These are phyloP conservation scores for Drepana falcataria DNA, from an alignment of 2,888 invertebrate species.

Conservation along the genomic window DNA sequence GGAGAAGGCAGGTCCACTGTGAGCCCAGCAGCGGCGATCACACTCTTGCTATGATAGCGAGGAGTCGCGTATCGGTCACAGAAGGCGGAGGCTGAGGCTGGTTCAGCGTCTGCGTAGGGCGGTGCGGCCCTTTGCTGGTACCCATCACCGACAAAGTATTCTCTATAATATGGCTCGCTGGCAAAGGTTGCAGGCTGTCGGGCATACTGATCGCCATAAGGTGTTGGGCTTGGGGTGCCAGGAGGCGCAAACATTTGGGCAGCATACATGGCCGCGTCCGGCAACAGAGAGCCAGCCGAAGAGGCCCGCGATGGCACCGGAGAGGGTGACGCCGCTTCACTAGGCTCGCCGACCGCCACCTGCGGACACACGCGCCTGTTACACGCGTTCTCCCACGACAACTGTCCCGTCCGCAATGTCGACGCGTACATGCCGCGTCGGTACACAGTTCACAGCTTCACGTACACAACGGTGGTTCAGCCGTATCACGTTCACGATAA, in stretches of 20 bases:
- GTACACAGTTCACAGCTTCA: slow-evolving; percentile 72
- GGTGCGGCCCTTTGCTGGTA: slow-evolving; percentile 80
- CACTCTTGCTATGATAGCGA: slow-evolving; percentile 85
- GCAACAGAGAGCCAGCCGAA: slow-evolving; percentile 76
- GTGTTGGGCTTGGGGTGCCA: slow-evolving; percentile 83
- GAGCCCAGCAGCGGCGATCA: slow-evolving; percentile 87
- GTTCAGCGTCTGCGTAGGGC: slow-evolving; percentile 76
- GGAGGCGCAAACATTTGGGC: slow-evolving; percentile 84
- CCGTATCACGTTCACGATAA: slow-evolving; percentile 58
- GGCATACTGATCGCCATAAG: slow-evolving; percentile 74
- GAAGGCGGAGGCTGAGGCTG: slow-evolving; percentile 81
- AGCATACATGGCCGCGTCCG: slow-evolving; percentile 82
- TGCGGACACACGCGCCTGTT: slow-evolving; percentile 82
- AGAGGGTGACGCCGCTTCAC: slow-evolving; percentile 80
- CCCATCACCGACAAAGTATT: slow-evolving; percentile 84
- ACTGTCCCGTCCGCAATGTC: slow-evolving; percentile 79
- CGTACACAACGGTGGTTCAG: slow-evolving; percentile 62
- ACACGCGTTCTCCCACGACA: slow-evolving; percentile 81
- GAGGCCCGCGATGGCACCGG: slow-evolving; percentile 82
- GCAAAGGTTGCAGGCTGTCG: slow-evolving; percentile 80
- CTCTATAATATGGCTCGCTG: slow-evolving; percentile 88
- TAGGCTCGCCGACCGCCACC: slow-evolving; percentile 77
- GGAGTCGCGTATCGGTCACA: slow-evolving; percentile 84
- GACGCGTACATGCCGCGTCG: slow-evolving; percentile 78
- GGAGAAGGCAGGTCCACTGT: slow-evolving; percentile 97